Base-by-base conservation (phyloP, 1,140 invertebrate species). In the Sesamia nonagrioides region DNA sequence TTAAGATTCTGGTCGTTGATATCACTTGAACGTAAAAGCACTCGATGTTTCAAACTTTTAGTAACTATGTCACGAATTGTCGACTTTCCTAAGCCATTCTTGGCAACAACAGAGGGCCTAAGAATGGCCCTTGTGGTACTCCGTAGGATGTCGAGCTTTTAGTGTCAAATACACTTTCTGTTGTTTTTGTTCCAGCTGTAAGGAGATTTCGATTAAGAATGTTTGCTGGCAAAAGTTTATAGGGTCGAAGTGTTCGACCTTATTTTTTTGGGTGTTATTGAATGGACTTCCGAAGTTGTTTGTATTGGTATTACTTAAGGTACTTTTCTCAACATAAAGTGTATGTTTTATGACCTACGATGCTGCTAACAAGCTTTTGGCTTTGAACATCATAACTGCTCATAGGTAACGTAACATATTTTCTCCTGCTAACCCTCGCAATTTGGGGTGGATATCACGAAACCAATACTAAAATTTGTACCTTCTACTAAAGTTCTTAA, bases 1-100 rank as follows among this genome's bases (percentile, higher is more conserved):
- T 80, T 58, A 58, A 80, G 60, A 84, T 78, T 79, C 75, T 89
- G 88, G 88, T 77, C 76, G 80, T 82, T 80, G 37, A 40, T 50
- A 88, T 81, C 74, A 81, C 86, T 89, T 84, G 66, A 87, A 82
- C 85, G 84, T 90, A 87, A 92, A 91, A 93, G 90, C 91, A 86
- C 87, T 93, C 91, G 84, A 91, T 91, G 87, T 90, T 89, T 91
- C 87, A 87, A 93, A 93, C 88, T 92, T 92, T 93, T 89, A 92
- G 91, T 84, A 88, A 92, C 89, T 92, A 87, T 92, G 90, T 90
- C 88, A 88, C 86, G 83, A 84, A 79, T 81, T 81, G 85, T 86
- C 85, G 85, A 86, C 82, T 83, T 88, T 88, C 85, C 80, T 82
- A 86, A 90, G 86, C 84, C 82, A 86, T 92, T 91, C 88, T 89